Base-by-base conservation (phyloP, 1,140 invertebrate species). In the Episyrphus balteatus region DNA sequence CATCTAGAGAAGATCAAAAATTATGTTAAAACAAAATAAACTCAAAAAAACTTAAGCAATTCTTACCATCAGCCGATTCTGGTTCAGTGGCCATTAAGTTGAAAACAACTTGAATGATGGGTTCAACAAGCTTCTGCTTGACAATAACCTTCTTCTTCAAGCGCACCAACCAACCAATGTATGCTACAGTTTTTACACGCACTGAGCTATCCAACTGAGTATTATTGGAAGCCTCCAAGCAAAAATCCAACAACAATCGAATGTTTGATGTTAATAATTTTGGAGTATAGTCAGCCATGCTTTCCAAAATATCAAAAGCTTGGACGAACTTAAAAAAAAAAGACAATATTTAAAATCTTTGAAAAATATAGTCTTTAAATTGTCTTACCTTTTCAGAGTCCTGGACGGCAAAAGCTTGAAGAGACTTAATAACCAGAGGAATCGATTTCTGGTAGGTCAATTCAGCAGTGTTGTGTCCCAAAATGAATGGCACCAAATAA, bases 71-170 rank as follows among this genome's bases (percentile, higher is more conserved):
- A 6, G 15, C 19, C 41, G 81, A 76, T 1, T 76, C 68, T 2
- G 73, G 65, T 49, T 73, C 70, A 12, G 59, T 61, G 36, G 79
- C 79, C 77, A 88, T 82, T 34, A 88, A 66, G 21, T 71, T 68
- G 56, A 88, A 85, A 5, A 88, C 55, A 10, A 79, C 75, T 37
- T 75, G 70, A 12, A 90, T 68, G 18, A 87, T 84, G 2, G 83
- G 82, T 40, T 80, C 75, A 17, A 87, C 69, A 9, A 88, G 59
- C 58, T 87, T 84, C 48, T 83, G 73, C 55, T 88, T 88, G 15
- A 84, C 62, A 21, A 89, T 74, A 2, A 75, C 73, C 69, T 87
- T 87, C 59, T 85, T 86, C 58, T 86, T 87, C 1, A 77, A 62
- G 42, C 75, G 72, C 1, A 75, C 74, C 11, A 88, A 55, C 58